Base-by-base conservation (phyloP, 2,888 invertebrate genomes). In the Netelia inedita region DNA sequence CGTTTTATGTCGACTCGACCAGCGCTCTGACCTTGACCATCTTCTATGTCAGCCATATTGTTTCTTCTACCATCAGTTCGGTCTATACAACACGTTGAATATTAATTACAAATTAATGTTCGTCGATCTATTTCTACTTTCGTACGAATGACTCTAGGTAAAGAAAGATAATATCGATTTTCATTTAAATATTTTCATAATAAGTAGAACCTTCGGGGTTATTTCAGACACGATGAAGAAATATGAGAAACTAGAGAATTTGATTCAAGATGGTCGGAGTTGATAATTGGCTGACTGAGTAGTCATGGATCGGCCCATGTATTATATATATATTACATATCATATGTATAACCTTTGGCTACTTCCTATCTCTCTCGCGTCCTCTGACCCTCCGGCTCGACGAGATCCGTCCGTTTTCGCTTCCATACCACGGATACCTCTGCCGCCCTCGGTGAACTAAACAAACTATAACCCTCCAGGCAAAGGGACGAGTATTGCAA, bases 401-500 rank as follows among this genome's bases (percentile, higher is more conserved):
- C 19, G 50, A 65, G 35, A 28, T 65, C 65, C 35, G 16, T 75
- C 65, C 53, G 35, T 75, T 75, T 75, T 66, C 75, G 66, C 57
- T 69, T 69, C 69, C 28, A 19, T 75, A 35, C 65, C n/a, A 9
- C 35, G 53, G 61, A 23, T 21, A 10, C 55, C 66, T 61, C 69
- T 78, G 61, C 50, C 46, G 61, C 28, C 65, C 57, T 46, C 55
- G 65, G 57, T 79, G 28, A 72, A 73, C 73, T 79, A 71, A 79
- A 73, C 72, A 79, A 79, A 73, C 79, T 73, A 46, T 23, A 66
- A 16, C 65, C 57, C 57, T 66, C 46, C 19, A 23, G 72, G 53
- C 19, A 23, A 43, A 61, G 46, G 57, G 16, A 43, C 28, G 11
- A 2, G 46, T 55, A 35, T 55, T 16, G 23, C 10, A 55, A 23